Evolutionary conservation across 23 tunicate species (phyloP), one percentile per base, ranked within the genome.

Genomic region (Ciona savignyi): DNA sequence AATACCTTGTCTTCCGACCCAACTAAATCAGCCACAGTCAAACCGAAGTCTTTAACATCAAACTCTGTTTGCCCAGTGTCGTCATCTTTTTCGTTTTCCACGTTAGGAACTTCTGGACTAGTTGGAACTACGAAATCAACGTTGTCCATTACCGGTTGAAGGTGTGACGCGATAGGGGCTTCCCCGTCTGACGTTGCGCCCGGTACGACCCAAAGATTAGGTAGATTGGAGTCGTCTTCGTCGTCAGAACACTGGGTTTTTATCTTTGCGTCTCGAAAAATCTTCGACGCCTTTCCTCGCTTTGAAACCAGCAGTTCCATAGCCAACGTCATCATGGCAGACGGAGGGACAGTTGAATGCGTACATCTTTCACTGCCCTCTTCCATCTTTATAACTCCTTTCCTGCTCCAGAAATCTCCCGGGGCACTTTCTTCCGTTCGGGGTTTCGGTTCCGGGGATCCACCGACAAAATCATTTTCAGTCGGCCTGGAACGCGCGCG

Each of bases 311-410:
- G 80, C 25, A 88, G 65, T 68, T 88, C 96, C 96, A 88, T 81
- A 21, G 96, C 96, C 23, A 88, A 79, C 1, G 87, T 71, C 96
- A 88, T 88, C 96, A 88, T 88, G 0, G 87, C 30, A 9, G 96
- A 88, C 3, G 96, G 96, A 23, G 80, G 81, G 33, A 88, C 34
- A 24, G 70, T 80, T 1, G 87, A 81, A 74, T 88, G 96, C 1
- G 80, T 60, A 67, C 96, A 88, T 30, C 96, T 63, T 34, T 82
- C 70, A 63, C 74, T 49, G 1, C 63, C 70, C 0, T 70, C 68
- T 51, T 84, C 82, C 89, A 84, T 84, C 30, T 71, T 82, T 1
- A 84, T 70, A 1, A 84, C 89, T 25, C 74, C 74, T 35, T 65
- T 77, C 60, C 78, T 64, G 70, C 63, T 72, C 72, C 70, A 72